These are phyloP conservation scores for Chaunax sp. DNA, from an alignment of 2,797 vertebrate genomes.

Conservation along the genomic window DNA sequence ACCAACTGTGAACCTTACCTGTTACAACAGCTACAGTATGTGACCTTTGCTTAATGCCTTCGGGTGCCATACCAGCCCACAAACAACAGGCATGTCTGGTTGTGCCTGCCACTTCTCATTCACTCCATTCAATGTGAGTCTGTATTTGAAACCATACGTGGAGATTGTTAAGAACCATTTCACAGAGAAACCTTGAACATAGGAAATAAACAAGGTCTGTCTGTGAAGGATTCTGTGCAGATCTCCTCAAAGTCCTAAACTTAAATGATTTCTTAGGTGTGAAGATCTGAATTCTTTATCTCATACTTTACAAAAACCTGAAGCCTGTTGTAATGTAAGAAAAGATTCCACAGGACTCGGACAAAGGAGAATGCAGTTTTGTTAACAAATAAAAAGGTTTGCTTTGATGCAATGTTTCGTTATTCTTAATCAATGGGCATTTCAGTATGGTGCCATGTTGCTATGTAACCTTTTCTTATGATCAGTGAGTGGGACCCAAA, in stretches of 20 bases:
- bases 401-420: conserved; percentile 8
- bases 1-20: conserved; percentile 73
- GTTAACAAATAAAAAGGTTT: conserved; percentile 35
- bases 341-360: conserved; percentile 29
- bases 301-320: conserved; percentile 27
- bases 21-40: conserved; percentile 66
- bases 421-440: conserved; percentile 33
- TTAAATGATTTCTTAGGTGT: conserved; percentile 49
- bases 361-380: conserved; percentile 27
- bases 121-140: conserved; percentile 56
- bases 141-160: conserved; percentile 62
- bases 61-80: conserved; percentile 65
- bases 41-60: conserved; percentile 81
- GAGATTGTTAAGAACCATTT: conserved; percentile 74
- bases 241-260: conserved; percentile 49
- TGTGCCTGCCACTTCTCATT: conserved; percentile 75
- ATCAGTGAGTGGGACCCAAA: background rate
- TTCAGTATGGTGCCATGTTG: conserved; percentile 28
- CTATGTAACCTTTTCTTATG: conserved; percentile 18
- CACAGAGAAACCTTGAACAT: conserved; percentile 69
- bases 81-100: conserved; percentile 73
- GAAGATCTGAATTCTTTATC: conserved; percentile 63
- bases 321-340: conserved; percentile 45
- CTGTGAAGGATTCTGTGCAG: conserved; percentile 59
- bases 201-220: conserved; percentile 74